Base-by-base conservation (phyloP, 2,113 vertebrate genomes). In the Gambusia affinis region DNA sequence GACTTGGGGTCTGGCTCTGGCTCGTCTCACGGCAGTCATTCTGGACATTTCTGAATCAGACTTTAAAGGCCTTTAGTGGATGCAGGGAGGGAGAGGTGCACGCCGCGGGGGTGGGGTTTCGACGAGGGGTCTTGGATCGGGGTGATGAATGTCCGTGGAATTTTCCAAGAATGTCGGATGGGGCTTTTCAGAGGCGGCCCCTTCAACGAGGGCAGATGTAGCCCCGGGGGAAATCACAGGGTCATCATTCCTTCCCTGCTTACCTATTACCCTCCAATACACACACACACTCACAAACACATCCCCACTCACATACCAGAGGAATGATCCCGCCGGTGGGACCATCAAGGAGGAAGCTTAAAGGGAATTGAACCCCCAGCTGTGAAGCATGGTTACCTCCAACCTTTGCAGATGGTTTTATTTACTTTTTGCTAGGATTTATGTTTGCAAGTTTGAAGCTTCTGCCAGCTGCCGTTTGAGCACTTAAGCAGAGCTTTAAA, bases 201-300 rank as follows among this genome's bases (percentile, higher is more conserved):
- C 70, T 74, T 87, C 80, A 67, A 66, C 28, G 10, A 81, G 86
- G 82, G 83, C 89, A 90, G 88, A 91, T 92, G 88, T 88, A 77
- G 84, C 90, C 88, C 70, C 73, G 0, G 67, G 90, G 89, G 85
- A 90, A 93, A 89, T 91, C 89, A 83, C 24, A 83, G 87, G 87
- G 85, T 89, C 83, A 86, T 91, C 90, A 84, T 90, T 89, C 89
- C 69, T 72, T 60, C 17, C n/a, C 67, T 76, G 87, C 89, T 85
- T 88, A 84, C 87, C 86, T 83, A 86, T 64, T 73, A 75, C 72
- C 33, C 51, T 71, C 37, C 66, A 78, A 60, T 67, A 80, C 39
- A 70, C 79, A 79, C 67, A 63, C 80, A 63, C 60, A 68, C 73
- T 22, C 30, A 12, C 70, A 67, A 64, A 77, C 60, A 57, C 11